These are phyloP conservation scores for Ditylenchus dipsaci DNA, from an alignment of 1,140 invertebrate species.

Conservation along the genomic window DNA sequence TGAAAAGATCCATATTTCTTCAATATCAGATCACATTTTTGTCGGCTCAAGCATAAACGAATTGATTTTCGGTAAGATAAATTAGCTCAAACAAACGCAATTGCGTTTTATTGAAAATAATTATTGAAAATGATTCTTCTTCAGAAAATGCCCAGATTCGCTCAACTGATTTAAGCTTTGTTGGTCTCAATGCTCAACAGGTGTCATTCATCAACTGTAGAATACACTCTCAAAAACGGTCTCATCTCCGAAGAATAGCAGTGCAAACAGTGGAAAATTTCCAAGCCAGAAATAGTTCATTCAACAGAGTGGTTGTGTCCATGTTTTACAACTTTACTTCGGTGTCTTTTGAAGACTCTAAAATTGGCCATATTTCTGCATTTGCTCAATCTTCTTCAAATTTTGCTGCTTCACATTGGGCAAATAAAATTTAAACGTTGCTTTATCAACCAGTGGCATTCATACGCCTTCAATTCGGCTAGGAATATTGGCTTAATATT, in stretches of 20 bases:
- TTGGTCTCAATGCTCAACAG: background rate
- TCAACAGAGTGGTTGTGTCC: slow-evolving; percentile 18
- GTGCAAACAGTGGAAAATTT: background rate
- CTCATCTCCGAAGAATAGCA: background rate
- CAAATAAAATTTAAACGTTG: slow-evolving; percentile 14
- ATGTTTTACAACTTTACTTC: slow-evolving; percentile 20
- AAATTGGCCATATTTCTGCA: background rate
- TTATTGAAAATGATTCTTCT: too few species aligned
- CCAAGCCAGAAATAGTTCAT: slow-evolving; percentile 14
- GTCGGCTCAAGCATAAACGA: slow-evolving; percentile 26
- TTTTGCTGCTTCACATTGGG: slow-evolving; percentile 17
- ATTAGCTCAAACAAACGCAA: too few species aligned
- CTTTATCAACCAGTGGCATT: slow-evolving; percentile 27
- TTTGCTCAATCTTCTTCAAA: slow-evolving; percentile 10
- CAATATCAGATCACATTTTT: slow-evolving; percentile 25
- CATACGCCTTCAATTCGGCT: slow-evolving; percentile 24
- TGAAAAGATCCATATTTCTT: slow-evolving; percentile 17
- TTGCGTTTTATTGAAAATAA: too few species aligned
- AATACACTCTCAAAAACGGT: background rate
- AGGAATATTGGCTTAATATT: slow-evolving; percentile 21
- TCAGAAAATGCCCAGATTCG: background rate
- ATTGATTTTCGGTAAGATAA: slow-evolving; percentile 24
- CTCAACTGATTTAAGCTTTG: background rate
- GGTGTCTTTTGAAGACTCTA: slow-evolving; percentile 13
- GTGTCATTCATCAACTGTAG: background rate